Conservation (phyloP, 2,113 vertebrate species). For the Piprites chloris region DNA sequence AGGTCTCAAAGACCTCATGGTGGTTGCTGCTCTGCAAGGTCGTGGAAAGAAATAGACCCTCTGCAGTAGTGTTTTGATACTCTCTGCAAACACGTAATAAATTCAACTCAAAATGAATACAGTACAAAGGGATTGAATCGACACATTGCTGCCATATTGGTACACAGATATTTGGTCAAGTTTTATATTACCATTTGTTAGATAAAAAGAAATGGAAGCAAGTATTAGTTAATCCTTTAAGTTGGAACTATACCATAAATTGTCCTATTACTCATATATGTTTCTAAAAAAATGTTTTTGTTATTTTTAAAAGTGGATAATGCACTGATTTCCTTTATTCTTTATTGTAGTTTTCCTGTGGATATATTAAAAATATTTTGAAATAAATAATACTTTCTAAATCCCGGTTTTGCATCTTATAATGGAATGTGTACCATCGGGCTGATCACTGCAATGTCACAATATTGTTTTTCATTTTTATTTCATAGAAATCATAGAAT, state of each 20-base stretch:
- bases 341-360: not conserved
- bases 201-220: not conserved
- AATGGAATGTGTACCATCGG: not conserved
- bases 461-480: not conserved
- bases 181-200: not conserved
- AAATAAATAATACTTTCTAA: not conserved
- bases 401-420: not conserved
- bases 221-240: not conserved
- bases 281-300: not conserved
- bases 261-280: not conserved
- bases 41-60: not conserved
- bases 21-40: not conserved
- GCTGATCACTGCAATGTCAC: not conserved
- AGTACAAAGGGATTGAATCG: not conserved
- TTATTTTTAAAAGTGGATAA: not conserved
- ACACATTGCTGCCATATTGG: not conserved
- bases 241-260: not conserved
- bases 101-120: not conserved
- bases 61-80: not conserved
- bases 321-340: not conserved
- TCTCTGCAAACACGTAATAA: not conserved
- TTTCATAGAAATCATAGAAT: too few relatives aligned
- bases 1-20: not conserved
- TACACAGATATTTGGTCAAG: not conserved
- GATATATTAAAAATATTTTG: not conserved